A percentile compares a stretch with the other conserved stretches of the same genome.
These are phyloP conservation scores for Grallaria varia DNA, from an alignment of 2,113 vertebrate species.

Conservation along the genomic window DNA sequence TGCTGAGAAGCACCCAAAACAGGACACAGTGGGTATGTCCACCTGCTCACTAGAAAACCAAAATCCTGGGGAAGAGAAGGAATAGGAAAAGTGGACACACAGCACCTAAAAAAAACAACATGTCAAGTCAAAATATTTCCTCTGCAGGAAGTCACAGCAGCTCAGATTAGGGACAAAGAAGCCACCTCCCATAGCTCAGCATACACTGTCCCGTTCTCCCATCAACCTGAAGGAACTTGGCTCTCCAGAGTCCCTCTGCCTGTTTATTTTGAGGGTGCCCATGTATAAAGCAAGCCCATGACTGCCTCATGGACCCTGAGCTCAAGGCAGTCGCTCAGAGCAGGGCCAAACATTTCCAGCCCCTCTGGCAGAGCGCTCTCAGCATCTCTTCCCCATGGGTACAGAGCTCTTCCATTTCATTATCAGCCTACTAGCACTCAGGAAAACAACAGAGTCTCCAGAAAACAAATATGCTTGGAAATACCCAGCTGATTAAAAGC, in stretches of 20 bases:
- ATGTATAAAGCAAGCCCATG: background rate
- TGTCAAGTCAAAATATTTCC: background rate
- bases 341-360: background rate
- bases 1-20: background rate
- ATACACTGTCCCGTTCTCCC: rapidly evolving
- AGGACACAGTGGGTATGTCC: background rate
- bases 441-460: constrained; percentile 23
- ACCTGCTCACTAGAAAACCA: background rate
- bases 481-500: constrained; percentile 52
- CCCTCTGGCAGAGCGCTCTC: background rate
- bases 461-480: constrained; percentile 31
- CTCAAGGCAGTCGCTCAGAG: background rate
- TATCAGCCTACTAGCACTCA: background rate
- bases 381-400: background rate
- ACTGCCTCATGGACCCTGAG: background rate
- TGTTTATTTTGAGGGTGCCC: background rate
- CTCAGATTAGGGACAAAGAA: background rate
- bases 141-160: background rate
- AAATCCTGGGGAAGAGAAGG: background rate
- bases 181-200: background rate
- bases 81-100: rapidly evolving
- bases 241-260: background rate
- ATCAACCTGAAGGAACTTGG: background rate
- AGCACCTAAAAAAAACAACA: background rate
- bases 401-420: background rate